Conservation (phyloP, 2,113 vertebrate genomes). For the Psettodes erumei region DNA sequence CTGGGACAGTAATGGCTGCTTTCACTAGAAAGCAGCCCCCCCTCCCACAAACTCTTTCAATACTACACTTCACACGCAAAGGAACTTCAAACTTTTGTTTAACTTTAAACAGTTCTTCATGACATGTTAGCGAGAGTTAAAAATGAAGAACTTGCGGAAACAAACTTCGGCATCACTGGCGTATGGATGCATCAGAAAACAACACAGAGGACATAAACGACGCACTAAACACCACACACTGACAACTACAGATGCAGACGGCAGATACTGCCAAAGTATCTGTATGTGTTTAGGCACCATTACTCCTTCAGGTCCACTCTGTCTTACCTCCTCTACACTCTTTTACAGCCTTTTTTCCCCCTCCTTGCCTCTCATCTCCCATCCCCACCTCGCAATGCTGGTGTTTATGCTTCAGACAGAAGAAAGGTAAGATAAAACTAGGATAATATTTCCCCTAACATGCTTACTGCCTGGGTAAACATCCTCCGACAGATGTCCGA, state of each 20-base stretch:
- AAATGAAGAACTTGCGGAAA: not conserved
- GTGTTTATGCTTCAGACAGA: constrained; percentile 79
- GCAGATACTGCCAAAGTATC: not conserved
- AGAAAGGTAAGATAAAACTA: constrained; percentile 83
- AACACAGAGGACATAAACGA: not conserved
- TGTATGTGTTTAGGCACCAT: not conserved
- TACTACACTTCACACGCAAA: not conserved
- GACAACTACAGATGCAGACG: not conserved
- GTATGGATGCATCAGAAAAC: not conserved
- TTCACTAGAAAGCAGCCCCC: not conserved
- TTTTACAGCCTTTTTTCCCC: not conserved
- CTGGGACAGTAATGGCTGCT: not conserved
- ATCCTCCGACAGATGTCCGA: constrained; percentile 83
- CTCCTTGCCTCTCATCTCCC: constrained; percentile 20
- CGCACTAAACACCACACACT: not conserved
- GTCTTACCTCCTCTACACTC: not conserved
- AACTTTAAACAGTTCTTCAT: not conserved
- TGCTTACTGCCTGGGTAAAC: constrained; percentile 82
- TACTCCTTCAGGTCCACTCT: constrained; percentile 23
- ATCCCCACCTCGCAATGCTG: constrained; percentile 47
- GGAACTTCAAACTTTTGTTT: not conserved
- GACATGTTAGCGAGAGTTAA: not conserved
- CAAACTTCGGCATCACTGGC: not conserved
- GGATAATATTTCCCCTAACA: constrained; percentile 84
- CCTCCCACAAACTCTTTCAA: no score